Base-by-base conservation (phyloP, 92 coral and sea anemone genomes). In the Actinostola sp. region DNA sequence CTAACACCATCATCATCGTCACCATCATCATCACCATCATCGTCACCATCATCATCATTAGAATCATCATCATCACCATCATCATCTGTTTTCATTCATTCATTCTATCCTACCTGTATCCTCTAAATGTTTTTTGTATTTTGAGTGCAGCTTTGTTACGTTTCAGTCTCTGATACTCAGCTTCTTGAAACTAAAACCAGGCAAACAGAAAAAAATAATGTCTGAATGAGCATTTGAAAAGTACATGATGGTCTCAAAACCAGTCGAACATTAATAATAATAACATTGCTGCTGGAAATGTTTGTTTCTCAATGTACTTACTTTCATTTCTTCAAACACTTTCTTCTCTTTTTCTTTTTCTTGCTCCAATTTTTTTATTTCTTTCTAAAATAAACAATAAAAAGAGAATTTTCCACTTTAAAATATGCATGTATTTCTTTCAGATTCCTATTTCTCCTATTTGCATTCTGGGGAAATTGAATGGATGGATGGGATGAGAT, bases 161-260 rank as follows among this genome's bases (percentile, higher is more conserved):
- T 74, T 75, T 81, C 34, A 51, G 53, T 30, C 66, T 84, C 38
- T 80, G 96, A 38, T 94, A 78, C 46, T 86, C 74, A 14, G 82
- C 85, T 54, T 94, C 98, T 56, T 83, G 85, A 45, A 34, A 73
- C 98, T 94, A 53, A 2, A 49, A n/a, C n/a, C n/a, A n/a, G n/a
- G n/a, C n/a, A n/a, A 76, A 30, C 24, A 84, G 30, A 35, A 29
- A 3, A 28, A 13, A 16, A 38, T n/a, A 72, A 0, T 19, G 23
- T 46, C 1, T n/a, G n/a, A n/a, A n/a, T n/a, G n/a, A n/a, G n/a
- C n/a, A n/a, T n/a, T n/a, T n/a, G n/a, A n/a, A n/a, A n/a, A n/a
- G n/a, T n/a, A n/a, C n/a, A n/a, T n/a, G n/a, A n/a, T n/a, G n/a
- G n/a, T n/a, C n/a, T n/a, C n/a, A n/a, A n/a, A n/a, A n/a, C n/a